phyloP scores from a whole-genome alignment of 1,140 invertebrate genomes.

The Periplaneta americana region DNA sequence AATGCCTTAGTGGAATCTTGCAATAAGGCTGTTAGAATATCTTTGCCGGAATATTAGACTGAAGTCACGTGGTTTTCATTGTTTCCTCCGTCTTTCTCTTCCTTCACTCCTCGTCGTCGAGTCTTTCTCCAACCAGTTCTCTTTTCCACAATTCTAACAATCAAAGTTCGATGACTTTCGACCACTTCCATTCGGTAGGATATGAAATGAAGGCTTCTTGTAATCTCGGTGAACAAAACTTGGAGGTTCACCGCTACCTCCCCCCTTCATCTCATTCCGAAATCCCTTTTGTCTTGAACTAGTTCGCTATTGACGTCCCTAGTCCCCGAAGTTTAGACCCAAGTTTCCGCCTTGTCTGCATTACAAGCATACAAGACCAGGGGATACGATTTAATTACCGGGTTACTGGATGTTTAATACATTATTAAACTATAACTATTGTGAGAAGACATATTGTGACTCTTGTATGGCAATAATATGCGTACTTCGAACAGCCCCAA shows the following conservation, averaged over 20 bases:
- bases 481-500: no score
- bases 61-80: background rate
- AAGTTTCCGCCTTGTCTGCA: background rate
- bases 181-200: background rate
- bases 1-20: background rate
- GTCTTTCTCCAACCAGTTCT: no score
- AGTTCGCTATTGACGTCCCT: background rate
- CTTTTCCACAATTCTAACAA: background rate
- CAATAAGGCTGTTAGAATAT: background rate
- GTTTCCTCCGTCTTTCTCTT: background rate
- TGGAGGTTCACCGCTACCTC: background rate
- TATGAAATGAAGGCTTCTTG: background rate
- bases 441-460: no score
- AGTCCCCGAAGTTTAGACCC: background rate
- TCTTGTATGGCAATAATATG: no score
- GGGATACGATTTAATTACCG: background rate
- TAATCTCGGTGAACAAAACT: background rate
- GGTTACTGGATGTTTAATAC: no score
- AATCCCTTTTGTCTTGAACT: background rate
- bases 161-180: background rate
- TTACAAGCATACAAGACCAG: background rate
- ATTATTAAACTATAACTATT: no score
- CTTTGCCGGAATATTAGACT: background rate
- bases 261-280: no score
- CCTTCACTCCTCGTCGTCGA: background rate